phyloP scores from a whole-genome alignment of 2,113 vertebrate genomes.

The Paralichthys olivaceus region DNA sequence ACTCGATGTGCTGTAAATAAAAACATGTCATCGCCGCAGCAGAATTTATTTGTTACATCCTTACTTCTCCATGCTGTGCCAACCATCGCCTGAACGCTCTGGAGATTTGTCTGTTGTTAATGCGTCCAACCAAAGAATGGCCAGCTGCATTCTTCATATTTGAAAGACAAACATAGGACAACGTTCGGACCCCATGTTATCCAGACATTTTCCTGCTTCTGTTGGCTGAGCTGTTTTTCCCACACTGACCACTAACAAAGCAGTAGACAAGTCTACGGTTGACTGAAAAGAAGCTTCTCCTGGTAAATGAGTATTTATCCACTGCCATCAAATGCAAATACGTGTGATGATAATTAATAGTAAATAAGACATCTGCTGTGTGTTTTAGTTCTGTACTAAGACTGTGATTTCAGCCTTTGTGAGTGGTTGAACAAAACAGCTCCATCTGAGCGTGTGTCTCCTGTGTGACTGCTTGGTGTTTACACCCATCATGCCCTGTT shows the following conservation, averaged over 20 bases:
- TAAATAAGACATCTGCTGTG: conserved; percentile 14
- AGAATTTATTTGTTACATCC: too few relatives aligned
- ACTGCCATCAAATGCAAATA: conserved; percentile 40
- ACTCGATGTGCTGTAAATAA: too few relatives aligned
- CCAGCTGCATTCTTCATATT: too few relatives aligned
- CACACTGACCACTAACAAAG: not conserved
- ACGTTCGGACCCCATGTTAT: too few relatives aligned
- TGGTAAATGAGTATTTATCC: not conserved
- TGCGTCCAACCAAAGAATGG: too few relatives aligned
- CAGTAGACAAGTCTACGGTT: not conserved
- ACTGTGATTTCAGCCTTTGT: conserved; percentile 12
- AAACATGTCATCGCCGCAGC: too few relatives aligned
- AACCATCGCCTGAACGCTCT: too few relatives aligned
- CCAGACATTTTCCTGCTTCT: too few relatives aligned
- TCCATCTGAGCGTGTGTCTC: conserved; percentile 40
- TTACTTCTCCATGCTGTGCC: too few relatives aligned
- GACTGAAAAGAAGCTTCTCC: conserved; percentile 16
- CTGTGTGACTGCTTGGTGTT: conserved; percentile 67
- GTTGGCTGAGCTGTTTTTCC: too few relatives aligned
- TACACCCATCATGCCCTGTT: conserved; percentile 70
- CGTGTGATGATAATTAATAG: conserved; percentile 3
- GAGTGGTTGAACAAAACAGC: conserved; percentile 38
- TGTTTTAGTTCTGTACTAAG: conserved; percentile 31
- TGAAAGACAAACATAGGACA: too few relatives aligned
- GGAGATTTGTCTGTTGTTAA: too few relatives aligned